These are phyloP conservation scores for Scaptomyza montana DNA, from an alignment of 1,140 invertebrate species.

Conservation along the genomic window DNA sequence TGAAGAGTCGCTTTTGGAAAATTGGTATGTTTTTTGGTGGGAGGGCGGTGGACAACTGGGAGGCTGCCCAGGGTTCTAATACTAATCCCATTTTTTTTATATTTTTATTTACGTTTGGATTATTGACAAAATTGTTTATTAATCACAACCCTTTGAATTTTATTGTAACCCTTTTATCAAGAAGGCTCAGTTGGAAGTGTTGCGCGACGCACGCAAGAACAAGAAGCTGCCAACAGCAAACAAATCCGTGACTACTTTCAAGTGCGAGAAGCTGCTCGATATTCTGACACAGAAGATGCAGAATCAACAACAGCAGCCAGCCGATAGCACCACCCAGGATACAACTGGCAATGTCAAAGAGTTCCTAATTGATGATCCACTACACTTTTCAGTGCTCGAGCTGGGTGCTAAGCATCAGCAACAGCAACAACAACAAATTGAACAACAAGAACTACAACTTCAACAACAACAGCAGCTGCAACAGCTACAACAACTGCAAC, in stretches of 20 bases:
- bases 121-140: neutral
- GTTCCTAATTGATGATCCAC: conserved; percentile 68
- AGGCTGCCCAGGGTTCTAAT: too few relatives aligned
- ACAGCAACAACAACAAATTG: conserved; percentile 28
- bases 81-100: too few relatives aligned
- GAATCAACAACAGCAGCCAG: conserved; percentile 7
- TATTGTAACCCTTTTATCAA: neutral
- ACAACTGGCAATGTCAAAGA: conserved; percentile 38
- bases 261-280: conserved; percentile 34
- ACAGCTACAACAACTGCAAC: conserved; percentile 15
- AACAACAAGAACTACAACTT: too few relatives aligned
- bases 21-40: neutral
- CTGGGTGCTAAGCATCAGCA: conserved; percentile 37
- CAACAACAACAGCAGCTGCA: conserved; percentile 29
- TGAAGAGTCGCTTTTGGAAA: neutral
- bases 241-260: conserved; percentile 28
- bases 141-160: neutral
- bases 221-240: conserved; percentile 11
- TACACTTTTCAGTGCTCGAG: conserved; percentile 62
- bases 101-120: too few relatives aligned
- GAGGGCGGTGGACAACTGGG: too few relatives aligned
- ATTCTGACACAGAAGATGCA: conserved; percentile 31
- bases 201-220: conserved; percentile 24
- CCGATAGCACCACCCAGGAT: conserved; percentile 16
- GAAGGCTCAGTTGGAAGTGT: conserved; percentile 36